Evolutionary conservation across 1,140 invertebrate genomes (phyloP).

Genomic region (Aphis gossypii): DNA sequence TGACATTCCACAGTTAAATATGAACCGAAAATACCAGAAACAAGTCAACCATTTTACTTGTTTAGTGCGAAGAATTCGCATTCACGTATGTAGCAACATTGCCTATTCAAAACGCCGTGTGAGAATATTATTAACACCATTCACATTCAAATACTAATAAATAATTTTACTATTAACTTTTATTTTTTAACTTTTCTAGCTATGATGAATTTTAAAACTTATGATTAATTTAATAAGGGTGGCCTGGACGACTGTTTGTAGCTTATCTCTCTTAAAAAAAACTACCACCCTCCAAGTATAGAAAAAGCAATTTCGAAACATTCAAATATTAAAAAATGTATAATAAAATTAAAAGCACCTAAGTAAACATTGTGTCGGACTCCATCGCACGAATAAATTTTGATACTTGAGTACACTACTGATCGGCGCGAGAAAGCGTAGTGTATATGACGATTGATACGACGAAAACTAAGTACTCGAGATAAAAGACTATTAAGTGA

Average conservation of each 20-base stretch:
- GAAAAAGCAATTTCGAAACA: conserved; percentile 45
- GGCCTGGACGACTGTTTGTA: background rate
- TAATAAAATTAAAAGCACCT: background rate
- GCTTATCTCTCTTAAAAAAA: background rate
- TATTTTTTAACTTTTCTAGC: background rate
- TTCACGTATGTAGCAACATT: conserved; percentile 38
- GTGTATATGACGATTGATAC: background rate
- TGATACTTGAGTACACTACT: background rate
- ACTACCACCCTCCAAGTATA: background rate
- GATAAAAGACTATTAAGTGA: conserved; percentile 17
- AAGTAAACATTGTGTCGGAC: background rate
- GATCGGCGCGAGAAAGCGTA: background rate
- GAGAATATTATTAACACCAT: background rate
- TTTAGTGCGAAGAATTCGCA: background rate
- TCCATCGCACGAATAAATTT: background rate
- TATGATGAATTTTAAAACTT: background rate
- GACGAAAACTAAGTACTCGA: conserved; percentile 27
- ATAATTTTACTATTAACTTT: background rate
- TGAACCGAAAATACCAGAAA: background rate
- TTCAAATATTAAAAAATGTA: background rate
- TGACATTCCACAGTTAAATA: background rate
- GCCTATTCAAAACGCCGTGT: conserved; percentile 48
- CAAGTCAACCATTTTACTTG: background rate
- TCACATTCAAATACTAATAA: background rate
- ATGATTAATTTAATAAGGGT: background rate